Percentiles rank a stretch among this genome's conserved stretches.
Conservation (phyloP, 2,797 vertebrate species). For the Myotis vivesi region DNA sequence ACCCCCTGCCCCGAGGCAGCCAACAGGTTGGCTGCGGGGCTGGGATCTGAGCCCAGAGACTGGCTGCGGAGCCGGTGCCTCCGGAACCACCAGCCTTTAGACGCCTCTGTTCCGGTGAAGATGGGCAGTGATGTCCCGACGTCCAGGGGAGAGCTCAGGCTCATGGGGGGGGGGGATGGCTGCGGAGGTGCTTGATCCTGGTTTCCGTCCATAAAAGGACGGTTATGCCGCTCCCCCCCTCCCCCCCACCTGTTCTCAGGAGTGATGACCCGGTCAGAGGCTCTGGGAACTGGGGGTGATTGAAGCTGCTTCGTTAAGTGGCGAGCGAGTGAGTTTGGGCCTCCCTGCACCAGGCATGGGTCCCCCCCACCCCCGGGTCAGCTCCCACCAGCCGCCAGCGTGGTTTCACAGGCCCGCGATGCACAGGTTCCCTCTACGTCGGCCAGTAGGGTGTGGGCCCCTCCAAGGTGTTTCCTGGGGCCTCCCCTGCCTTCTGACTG, state of each 20-base stretch:
- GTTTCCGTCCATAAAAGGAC: conserved; percentile 8
- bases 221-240: not conserved
- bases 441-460: too few relatives aligned
- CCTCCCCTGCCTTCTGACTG: too few relatives aligned
- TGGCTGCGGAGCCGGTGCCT: not conserved
- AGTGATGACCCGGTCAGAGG: not conserved
- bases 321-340: not conserved
- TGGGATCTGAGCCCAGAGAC: conserved; percentile 51
- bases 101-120: conserved; percentile 25
- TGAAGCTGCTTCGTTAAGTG: not conserved
- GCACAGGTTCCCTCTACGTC: too few relatives aligned
- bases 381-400: too few relatives aligned
- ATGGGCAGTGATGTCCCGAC: not conserved
- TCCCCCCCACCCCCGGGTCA: not conserved
- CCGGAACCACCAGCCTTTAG: not conserved
- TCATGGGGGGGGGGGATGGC: not conserved
- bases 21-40: not conserved
- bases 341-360: not conserved
- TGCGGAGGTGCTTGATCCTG: not conserved
- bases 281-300: not conserved
- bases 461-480: too few relatives aligned
- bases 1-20: not conserved
- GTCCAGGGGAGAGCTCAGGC: not conserved
- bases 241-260: not conserved
- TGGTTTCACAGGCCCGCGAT: too few relatives aligned